Conservation (phyloP, 1,140 invertebrate species). For the Zaprionus ghesquierei region DNA sequence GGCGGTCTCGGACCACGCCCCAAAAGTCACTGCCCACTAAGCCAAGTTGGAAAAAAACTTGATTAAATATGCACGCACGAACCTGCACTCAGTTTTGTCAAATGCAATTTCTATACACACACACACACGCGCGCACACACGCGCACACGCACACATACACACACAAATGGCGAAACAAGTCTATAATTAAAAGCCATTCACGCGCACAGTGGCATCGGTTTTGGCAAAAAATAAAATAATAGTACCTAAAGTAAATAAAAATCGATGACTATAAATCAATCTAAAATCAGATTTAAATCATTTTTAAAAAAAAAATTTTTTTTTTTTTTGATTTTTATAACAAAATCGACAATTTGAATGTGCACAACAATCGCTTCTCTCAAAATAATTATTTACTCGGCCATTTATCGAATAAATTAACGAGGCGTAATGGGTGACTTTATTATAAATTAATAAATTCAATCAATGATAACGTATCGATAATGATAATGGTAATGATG, state of each 20-base stretch:
- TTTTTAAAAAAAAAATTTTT: neutral
- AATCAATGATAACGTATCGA: neutral
- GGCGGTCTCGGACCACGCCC: neutral
- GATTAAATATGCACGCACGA: conserved; percentile 45
- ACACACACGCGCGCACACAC: conserved; percentile 5
- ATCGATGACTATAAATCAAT: neutral
- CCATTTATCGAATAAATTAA: neutral
- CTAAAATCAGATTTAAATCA: neutral
- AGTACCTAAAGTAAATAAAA: neutral
- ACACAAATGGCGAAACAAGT: conserved; percentile 1
- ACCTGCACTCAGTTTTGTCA: conserved; percentile 37
- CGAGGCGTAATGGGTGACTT: neutral
- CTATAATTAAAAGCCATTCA: conserved; percentile 39
- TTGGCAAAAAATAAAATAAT: conserved; percentile 11
- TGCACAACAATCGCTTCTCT: neutral
- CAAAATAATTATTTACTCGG: neutral
- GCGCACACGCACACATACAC: neutral
- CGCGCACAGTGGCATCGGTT: conserved; percentile 6
- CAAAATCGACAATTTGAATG: neutral
- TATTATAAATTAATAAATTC: neutral
- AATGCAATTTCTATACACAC: conserved; percentile 37
- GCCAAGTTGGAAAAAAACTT: conserved; percentile 40
- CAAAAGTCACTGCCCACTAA: neutral
- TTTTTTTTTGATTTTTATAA: neutral
- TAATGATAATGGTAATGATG: too few species aligned